A percentile compares a stretch with the other conserved stretches of the same genome.
Evolutionary conservation across 2,888 invertebrate species (phyloP).

Genomic region (Scelioninae gen. 1): DNA sequence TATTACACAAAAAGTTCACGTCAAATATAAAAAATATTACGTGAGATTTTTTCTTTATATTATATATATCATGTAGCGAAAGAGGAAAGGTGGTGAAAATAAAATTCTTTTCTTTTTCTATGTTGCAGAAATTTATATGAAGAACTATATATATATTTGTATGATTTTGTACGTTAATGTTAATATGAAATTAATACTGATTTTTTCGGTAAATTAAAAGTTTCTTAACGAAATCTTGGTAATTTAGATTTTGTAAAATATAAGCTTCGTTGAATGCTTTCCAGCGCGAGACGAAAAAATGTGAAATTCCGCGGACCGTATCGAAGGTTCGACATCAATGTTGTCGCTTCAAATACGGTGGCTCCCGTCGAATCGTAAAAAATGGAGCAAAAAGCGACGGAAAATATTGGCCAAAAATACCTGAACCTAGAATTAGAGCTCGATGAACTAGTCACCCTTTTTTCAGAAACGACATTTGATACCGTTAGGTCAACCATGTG

Average conservation of each 20-base stretch:
- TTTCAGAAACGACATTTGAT: slow-evolving; percentile 69
- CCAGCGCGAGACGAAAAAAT: slow-evolving; percentile 54
- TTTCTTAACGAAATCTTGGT: not conserved
- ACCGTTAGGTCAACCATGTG: slow-evolving; percentile 75
- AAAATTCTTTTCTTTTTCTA: slow-evolving; percentile 4
- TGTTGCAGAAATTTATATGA: not conserved
- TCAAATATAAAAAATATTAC: slow-evolving; percentile 52
- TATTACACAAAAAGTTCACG: slow-evolving; percentile 56
- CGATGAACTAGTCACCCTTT: slow-evolving; percentile 60
- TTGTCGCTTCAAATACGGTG: slow-evolving; percentile 72
- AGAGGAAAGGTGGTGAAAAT: slow-evolving; percentile 29
- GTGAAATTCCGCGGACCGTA: slow-evolving; percentile 71
- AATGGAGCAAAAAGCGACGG: slow-evolving; percentile 75
- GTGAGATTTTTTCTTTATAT: slow-evolving; percentile 40
- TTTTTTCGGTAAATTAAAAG: not conserved
- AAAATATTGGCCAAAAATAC: slow-evolving; percentile 53
- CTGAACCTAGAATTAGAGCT: slow-evolving; percentile 53
- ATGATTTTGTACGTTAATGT: not conserved
- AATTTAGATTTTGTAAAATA: not conserved
- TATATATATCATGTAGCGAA: slow-evolving; percentile 9
- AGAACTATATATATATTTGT: not conserved
- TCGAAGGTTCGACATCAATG: slow-evolving; percentile 76
- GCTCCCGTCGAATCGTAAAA: slow-evolving; percentile 77
- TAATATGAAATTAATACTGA: not conserved
- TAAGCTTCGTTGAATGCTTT: slow-evolving; percentile 40